Evolutionary conservation across 2,888 invertebrate species (phyloP).

Genomic region (Lingula anatina): DNA sequence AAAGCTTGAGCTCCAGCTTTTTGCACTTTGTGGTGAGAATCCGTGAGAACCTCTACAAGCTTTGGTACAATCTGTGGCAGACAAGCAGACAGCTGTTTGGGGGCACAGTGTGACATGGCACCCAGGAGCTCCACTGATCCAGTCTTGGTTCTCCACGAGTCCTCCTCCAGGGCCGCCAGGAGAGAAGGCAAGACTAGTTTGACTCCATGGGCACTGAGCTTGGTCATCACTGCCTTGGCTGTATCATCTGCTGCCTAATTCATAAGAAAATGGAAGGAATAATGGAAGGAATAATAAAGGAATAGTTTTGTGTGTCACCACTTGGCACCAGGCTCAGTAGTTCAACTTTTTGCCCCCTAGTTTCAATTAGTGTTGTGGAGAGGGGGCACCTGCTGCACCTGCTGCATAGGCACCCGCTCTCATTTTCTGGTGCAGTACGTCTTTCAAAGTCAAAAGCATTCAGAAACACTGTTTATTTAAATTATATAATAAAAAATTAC

Average conservation of each 20-base stretch:
- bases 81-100: constrained; percentile 96
- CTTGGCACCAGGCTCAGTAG: too few relatives aligned
- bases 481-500: too few relatives aligned
- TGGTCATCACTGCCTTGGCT: constrained; percentile 85
- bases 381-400: too few relatives aligned
- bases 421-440: too few relatives aligned
- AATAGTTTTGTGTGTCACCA: neutral
- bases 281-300: neutral
- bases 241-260: constrained; percentile 85
- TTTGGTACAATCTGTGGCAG: constrained; percentile 97
- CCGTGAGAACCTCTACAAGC: constrained; percentile 90
- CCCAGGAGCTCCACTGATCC: constrained; percentile 93
- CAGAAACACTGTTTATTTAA: too few relatives aligned
- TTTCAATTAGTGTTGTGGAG: too few relatives aligned
- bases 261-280: neutral
- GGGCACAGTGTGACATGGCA: constrained; percentile 98
- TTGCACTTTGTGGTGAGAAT: constrained; percentile 95
- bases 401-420: too few relatives aligned
- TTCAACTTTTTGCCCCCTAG: too few relatives aligned
- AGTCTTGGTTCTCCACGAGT: constrained; percentile 87
- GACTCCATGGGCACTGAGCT: constrained; percentile 93
- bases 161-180: constrained; percentile 88
- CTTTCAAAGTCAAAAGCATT: too few relatives aligned
- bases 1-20: constrained; percentile 94
- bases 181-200: constrained; percentile 93